phyloP scores from a whole-genome alignment of 1,140 invertebrate species.

The Hormaphis cornu region DNA sequence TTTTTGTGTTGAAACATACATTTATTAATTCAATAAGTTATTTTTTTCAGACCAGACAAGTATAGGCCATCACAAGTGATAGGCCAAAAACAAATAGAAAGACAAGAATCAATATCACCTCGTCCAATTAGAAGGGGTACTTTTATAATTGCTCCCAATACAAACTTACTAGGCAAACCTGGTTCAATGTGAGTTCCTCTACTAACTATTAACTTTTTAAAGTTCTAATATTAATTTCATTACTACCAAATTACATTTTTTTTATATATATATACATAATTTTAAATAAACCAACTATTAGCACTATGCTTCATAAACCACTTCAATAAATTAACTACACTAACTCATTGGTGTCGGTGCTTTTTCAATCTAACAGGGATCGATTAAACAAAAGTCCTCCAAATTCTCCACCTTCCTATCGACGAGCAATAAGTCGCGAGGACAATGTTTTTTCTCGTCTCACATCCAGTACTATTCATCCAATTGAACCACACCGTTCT shows the following conservation, averaged over 20 bases:
- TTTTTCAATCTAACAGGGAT: slow-evolving; percentile 42
- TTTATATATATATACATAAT: not conserved
- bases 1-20: no score
- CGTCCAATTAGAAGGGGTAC: slow-evolving; percentile 34
- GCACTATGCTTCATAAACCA: not conserved
- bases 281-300: not conserved
- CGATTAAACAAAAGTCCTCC: slow-evolving; percentile 51
- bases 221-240: not conserved
- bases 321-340: slow-evolving; percentile 20
- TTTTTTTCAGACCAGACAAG: slow-evolving; percentile 33
- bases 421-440: slow-evolving; percentile 53
- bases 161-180: slow-evolving; percentile 34
- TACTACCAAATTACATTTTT: not conserved
- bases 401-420: slow-evolving; percentile 55
- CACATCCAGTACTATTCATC: slow-evolving; percentile 52
- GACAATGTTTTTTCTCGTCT: slow-evolving; percentile 75
- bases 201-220: slow-evolving; percentile 25
- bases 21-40: no score
- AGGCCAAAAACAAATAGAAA: slow-evolving; percentile 37
- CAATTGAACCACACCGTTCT: slow-evolving; percentile 47
- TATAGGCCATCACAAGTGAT: slow-evolving; percentile 32
- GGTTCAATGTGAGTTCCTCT: slow-evolving; percentile 41
- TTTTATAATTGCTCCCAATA: slow-evolving; percentile 34
- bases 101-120: slow-evolving; percentile 40
- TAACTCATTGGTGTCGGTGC: slow-evolving; percentile 24